Evolutionary conservation across 2,888 invertebrate genomes (phyloP).

Genomic region (Leptura quadrifasciata): DNA sequence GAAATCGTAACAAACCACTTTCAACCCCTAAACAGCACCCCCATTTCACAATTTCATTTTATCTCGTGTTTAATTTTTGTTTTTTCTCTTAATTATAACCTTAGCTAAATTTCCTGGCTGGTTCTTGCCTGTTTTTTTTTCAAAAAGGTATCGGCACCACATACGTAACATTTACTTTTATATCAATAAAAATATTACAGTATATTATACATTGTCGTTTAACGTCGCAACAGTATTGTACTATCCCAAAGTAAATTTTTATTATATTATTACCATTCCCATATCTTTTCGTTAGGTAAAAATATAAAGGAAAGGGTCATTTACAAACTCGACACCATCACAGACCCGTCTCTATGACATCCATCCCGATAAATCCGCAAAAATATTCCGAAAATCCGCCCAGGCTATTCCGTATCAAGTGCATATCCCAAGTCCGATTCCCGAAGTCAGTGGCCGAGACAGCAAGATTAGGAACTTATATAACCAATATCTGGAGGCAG

Average conservation of each 20-base stretch:
- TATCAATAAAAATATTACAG: no score
- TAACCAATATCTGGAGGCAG: constrained; percentile 53
- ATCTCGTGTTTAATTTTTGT: no score
- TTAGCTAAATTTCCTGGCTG: no score
- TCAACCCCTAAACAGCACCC: no score
- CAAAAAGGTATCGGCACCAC: no score
- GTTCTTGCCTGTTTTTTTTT: no score
- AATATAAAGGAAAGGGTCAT: not conserved
- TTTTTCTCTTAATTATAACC: no score
- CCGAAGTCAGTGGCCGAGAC: constrained; percentile 19
- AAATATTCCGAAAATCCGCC: not conserved
- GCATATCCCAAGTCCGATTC: not conserved
- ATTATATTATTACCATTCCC: no score
- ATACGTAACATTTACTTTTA: no score
- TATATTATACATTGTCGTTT: not conserved
- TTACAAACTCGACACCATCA: not conserved
- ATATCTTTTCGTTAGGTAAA: not conserved
- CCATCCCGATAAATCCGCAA: constrained; percentile 12
- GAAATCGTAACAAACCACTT: no score
- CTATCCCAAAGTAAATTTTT: not conserved
- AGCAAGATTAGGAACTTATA: constrained; percentile 52
- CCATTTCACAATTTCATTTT: no score
- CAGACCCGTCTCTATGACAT: constrained; percentile 15
- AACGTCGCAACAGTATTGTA: not conserved
- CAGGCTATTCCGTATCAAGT: not conserved